Conservation (phyloP, 2,797 vertebrate genomes). For the Danio kyathit region DNA sequence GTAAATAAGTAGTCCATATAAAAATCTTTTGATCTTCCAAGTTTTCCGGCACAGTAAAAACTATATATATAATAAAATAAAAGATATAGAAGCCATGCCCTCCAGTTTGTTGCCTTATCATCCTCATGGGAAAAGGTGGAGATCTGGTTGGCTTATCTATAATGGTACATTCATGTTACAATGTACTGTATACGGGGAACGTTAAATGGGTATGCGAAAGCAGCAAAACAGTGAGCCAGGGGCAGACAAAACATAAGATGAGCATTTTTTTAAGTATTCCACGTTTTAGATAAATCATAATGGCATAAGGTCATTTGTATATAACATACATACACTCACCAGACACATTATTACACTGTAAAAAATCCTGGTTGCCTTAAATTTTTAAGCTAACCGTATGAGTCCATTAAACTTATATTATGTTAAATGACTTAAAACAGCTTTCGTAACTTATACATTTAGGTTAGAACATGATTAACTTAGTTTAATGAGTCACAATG, state of each 20-base stretch:
- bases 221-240: background rate
- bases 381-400: no score
- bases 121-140: conserved; percentile 5
- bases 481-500: no score
- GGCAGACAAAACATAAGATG: background rate
- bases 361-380: no score
- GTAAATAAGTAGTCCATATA: conserved; percentile 10
- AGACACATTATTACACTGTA: no score
- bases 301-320: background rate
- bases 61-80: no score
- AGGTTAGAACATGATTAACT: no score
- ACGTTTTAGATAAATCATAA: background rate
- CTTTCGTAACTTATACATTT: no score
- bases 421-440: no score
- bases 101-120: conserved; percentile 8
- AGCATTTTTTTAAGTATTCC: background rate
- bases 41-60: conserved; percentile 1
- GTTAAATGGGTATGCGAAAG: background rate
- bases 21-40: conserved; percentile 21
- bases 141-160: background rate
- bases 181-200: background rate
- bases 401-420: no score
- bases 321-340: no score
- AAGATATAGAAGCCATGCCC: conserved; percentile 1
- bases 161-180: conserved; percentile 3